These are phyloP conservation scores for Acanthosepion lycidas DNA, from an alignment of 2,888 invertebrate genomes.

Conservation along the genomic window DNA sequence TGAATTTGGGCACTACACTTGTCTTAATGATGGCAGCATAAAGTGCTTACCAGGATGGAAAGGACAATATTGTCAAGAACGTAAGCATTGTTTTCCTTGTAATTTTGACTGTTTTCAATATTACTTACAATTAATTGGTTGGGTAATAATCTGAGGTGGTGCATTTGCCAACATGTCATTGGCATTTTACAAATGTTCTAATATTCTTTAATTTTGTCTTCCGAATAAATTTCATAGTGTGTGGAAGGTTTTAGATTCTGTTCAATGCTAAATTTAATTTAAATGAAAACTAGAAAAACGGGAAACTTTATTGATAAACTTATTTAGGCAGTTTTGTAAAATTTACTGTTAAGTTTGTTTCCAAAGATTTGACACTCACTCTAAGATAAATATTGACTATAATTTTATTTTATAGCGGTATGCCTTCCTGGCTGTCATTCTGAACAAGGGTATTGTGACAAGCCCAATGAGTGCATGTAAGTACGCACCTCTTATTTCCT, in stretches of 20 bases:
- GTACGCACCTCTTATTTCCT: constrained; percentile 75
- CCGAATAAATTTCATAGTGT: too few species aligned
- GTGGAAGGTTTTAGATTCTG: too few species aligned
- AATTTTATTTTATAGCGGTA: constrained; percentile 85
- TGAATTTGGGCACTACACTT: constrained; percentile 90
- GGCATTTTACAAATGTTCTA: too few species aligned
- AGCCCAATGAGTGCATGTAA: constrained; percentile 97
- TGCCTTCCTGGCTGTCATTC: constrained; percentile 94
- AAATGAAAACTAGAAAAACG: too few species aligned
- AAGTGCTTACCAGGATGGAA: constrained; percentile 87
- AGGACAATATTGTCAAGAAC: constrained; percentile 88
- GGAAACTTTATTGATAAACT: too few species aligned
- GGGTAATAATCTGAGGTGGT: too few species aligned
- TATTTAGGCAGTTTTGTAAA: not conserved
- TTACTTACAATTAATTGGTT: too few species aligned
- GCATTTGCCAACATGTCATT: too few species aligned
- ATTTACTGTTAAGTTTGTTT: not conserved
- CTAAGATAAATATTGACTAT: not conserved
- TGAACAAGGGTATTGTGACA: constrained; percentile 91
- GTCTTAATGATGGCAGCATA: constrained; percentile 89
- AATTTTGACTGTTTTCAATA: not conserved
- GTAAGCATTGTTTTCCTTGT: constrained; percentile 64
- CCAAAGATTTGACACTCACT: not conserved
- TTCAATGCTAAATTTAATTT: too few species aligned
- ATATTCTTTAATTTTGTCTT: too few species aligned